Evolutionary conservation across 2,888 invertebrate genomes (phyloP).

Genomic region (Aphidius colemani): DNA sequence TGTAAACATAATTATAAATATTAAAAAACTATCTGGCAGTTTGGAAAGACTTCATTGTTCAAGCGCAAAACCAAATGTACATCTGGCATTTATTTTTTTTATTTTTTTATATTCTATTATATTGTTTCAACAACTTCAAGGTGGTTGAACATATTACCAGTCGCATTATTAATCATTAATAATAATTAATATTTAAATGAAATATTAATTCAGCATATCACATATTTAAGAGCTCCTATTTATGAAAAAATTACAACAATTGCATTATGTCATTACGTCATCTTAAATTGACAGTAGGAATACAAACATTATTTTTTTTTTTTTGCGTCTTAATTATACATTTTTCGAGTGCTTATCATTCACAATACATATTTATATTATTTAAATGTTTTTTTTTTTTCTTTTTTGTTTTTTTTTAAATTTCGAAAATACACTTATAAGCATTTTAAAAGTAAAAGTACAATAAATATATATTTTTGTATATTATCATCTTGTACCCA

Average conservation of each 20-base stretch:
- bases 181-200: constrained; percentile 1
- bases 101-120: not conserved
- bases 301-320: constrained; percentile 28
- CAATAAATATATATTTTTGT: constrained; percentile 38
- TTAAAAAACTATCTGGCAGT: constrained; percentile 34
- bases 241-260: constrained; percentile 15
- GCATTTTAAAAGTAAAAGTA: constrained; percentile 43
- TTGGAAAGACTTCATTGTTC: constrained; percentile 38
- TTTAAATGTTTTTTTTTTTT: constrained; percentile 10
- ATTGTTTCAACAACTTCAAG: not conserved
- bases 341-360: constrained; percentile 19
- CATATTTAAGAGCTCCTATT: constrained; percentile 25
- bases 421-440: constrained; percentile 42
- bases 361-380: constrained; percentile 3
- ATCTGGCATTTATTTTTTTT: too few species aligned
- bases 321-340: constrained; percentile 29
- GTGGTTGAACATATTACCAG: constrained; percentile 5
- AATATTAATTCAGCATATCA: constrained; percentile 22
- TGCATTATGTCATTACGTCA: constrained; percentile 7
- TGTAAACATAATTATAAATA: constrained; percentile 3
- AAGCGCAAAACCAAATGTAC: constrained; percentile 25
- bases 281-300: constrained; percentile 38
- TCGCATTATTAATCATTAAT: constrained; percentile 9
- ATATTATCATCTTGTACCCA: constrained; percentile 13
- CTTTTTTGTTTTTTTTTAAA: constrained; percentile 15